These are phyloP conservation scores for Calephelis nemesis DNA, from an alignment of 1,140 invertebrate species.

Conservation along the genomic window DNA sequence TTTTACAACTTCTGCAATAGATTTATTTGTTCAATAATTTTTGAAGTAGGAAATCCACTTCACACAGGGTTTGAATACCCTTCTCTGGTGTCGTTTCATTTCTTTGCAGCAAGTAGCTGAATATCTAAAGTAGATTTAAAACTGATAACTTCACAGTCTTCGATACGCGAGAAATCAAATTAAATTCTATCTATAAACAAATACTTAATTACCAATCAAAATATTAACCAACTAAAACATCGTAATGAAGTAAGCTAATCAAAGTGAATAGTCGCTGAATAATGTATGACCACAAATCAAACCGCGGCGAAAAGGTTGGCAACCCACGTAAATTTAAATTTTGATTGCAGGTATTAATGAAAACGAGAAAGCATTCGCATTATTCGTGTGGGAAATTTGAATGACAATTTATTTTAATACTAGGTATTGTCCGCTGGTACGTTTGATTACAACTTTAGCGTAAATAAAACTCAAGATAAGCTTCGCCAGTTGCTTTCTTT, in stretches of 20 bases:
- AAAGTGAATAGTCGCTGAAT: neutral
- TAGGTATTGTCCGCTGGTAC: too few species aligned
- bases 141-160: too few species aligned
- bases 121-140: too few species aligned
- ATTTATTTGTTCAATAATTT: too few species aligned
- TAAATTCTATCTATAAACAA: neutral
- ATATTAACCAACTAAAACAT: neutral
- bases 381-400: neutral
- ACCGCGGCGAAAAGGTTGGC: neutral
- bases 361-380: neutral
- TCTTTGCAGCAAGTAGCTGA: too few species aligned
- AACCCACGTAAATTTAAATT: neutral
- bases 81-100: too few species aligned
- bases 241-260: neutral
- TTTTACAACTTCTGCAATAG: too few species aligned
- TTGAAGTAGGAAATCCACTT: too few species aligned
- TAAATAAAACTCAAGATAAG: too few species aligned
- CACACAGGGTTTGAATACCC: too few species aligned
- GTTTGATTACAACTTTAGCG: too few species aligned
- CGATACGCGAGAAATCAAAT: neutral
- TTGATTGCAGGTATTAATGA: neutral
- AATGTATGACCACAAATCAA: slow-evolving; percentile 1
- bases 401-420: neutral
- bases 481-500: too few species aligned
- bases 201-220: neutral